Conservation (phyloP, 2,888 invertebrate species). For the Drosophila niveifrons region DNA sequence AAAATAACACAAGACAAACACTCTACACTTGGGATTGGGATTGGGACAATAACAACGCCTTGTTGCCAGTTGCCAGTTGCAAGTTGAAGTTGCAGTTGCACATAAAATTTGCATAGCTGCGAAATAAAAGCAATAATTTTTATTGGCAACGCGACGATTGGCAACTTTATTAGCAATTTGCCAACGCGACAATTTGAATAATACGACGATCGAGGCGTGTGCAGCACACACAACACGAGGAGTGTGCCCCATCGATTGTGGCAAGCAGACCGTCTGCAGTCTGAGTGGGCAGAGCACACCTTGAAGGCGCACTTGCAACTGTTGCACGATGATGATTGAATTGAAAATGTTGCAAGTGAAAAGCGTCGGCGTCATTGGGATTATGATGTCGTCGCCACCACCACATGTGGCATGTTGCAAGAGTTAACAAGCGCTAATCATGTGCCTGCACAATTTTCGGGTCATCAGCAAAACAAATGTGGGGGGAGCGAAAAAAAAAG, state of each 20-base stretch:
- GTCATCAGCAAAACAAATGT: slow-evolving; percentile 13
- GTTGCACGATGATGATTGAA: slow-evolving; percentile 60
- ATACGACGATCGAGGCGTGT: slow-evolving; percentile 8
- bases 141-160: slow-evolving; percentile 54
- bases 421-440: slow-evolving; percentile 49
- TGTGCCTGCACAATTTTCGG: slow-evolving; percentile 20
- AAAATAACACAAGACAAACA: slow-evolving; percentile 8
- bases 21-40: not conserved
- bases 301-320: slow-evolving; percentile 27
- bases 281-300: slow-evolving; percentile 20
- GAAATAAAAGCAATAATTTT: slow-evolving; percentile 69
- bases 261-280: not conserved
- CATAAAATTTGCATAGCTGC: slow-evolving; percentile 52
- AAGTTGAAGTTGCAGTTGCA: slow-evolving; percentile 34
- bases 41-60: slow-evolving; percentile 35
- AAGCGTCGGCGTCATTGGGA: slow-evolving; percentile 51
- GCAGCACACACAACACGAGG: not conserved
- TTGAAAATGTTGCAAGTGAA: slow-evolving; percentile 38
- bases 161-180: slow-evolving; percentile 77
- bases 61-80: slow-evolving; percentile 44
- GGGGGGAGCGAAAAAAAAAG: slow-evolving; percentile 67
- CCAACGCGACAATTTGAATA: slow-evolving; percentile 69
- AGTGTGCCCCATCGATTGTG: slow-evolving; percentile 12
- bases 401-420: slow-evolving; percentile 40
- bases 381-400: slow-evolving; percentile 38